Evolutionary conservation across 1,140 invertebrate genomes (phyloP).

Genomic region (Atopsyche davidsoni): DNA sequence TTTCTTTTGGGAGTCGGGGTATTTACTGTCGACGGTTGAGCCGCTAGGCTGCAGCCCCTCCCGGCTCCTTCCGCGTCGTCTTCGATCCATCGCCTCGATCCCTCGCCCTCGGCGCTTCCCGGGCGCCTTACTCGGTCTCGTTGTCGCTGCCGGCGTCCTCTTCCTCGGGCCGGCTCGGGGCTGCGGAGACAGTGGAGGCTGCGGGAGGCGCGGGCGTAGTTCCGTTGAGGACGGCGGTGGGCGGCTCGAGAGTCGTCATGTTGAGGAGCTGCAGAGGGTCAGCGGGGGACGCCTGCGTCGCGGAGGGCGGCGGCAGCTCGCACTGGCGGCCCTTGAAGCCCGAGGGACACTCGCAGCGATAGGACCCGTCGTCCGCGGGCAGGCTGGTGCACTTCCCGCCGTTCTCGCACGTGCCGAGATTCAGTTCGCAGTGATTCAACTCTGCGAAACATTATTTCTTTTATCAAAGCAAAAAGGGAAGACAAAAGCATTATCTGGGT

Average conservation of each 20-base stretch:
- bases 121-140: too few species aligned
- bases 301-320: constrained; percentile 50
- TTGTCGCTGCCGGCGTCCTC: too few species aligned
- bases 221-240: constrained; percentile 6
- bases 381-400: constrained; percentile 73
- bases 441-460: constrained; percentile 55
- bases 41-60: too few species aligned
- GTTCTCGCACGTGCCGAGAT: constrained; percentile 64
- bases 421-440: constrained; percentile 69
- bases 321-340: constrained; percentile 56
- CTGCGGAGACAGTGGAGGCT: constrained; percentile 35
- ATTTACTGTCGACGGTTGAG: too few species aligned
- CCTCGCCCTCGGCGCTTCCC: too few species aligned
- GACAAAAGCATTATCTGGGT: too few species aligned
- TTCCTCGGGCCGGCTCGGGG: constrained; percentile 36
- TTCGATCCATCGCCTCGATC: too few species aligned
- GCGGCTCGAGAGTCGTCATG: not conserved
- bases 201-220: constrained; percentile 30
- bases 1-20: too few species aligned
- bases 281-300: constrained; percentile 33
- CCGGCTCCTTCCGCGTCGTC: too few species aligned
- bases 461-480: too few species aligned
- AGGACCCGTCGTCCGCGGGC: constrained; percentile 66
- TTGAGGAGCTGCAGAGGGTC: too few species aligned
- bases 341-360: constrained; percentile 60